Conservation (phyloP, 2,113 vertebrate genomes). For the Dasyornis broadbenti region DNA sequence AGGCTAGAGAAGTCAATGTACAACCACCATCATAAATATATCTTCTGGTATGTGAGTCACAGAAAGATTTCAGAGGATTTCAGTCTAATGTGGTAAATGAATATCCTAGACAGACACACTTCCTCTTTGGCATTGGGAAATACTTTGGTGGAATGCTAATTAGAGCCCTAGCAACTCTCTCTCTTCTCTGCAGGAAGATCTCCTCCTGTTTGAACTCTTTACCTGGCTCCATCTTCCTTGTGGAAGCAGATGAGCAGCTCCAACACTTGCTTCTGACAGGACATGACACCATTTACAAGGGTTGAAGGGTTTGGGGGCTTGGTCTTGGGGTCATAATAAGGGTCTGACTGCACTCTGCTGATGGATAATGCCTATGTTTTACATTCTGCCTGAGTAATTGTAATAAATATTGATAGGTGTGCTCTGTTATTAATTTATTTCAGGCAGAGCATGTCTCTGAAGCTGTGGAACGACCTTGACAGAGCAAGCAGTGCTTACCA, state of each 20-base stretch:
- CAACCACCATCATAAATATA: not conserved
- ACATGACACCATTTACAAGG: not conserved
- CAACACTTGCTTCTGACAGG: not conserved
- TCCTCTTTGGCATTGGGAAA: not conserved
- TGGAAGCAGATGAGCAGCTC: not conserved
- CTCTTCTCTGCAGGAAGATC: not conserved
- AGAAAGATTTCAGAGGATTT: conserved; percentile 9
- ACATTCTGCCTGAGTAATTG: conserved; percentile 38
- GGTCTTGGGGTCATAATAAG: not conserved
- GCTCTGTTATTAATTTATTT: conserved; percentile 51
- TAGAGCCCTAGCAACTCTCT: not conserved
- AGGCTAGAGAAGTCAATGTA: not conserved
- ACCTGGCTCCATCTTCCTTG: not conserved
- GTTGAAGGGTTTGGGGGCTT: not conserved
- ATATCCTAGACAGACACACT: not conserved
- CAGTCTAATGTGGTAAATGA: not conserved
- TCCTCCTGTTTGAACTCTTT: not conserved
- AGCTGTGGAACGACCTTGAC: not conserved
- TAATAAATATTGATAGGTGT: conserved; percentile 63
- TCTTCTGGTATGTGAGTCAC: not conserved
- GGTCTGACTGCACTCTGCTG: not conserved
- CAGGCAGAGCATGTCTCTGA: not conserved
- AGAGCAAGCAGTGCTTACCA: conserved; percentile 45
- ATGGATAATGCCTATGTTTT: conserved; percentile 4
- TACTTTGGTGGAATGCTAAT: not conserved